A percentile compares a stretch with the other conserved stretches of the same genome.
Conservation (phyloP, 2,113 vertebrate genomes). For the Dicrurus megarhynchus region DNA sequence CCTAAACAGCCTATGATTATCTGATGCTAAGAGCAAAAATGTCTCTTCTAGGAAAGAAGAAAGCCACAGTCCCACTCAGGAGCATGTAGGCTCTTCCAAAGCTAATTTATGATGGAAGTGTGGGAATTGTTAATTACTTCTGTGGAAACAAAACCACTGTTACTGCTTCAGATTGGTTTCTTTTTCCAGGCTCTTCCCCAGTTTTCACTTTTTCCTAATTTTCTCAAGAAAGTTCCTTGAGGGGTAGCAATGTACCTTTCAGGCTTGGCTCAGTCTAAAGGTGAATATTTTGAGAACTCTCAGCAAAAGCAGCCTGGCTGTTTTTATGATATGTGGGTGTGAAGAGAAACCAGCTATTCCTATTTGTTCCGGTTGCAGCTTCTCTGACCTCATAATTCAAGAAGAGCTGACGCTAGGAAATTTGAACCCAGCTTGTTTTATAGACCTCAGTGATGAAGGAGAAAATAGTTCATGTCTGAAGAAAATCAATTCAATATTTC, state of each 20-base stretch:
- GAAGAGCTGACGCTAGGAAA: slow-evolving; percentile 39
- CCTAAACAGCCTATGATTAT: neutral
- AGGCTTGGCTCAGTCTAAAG: neutral
- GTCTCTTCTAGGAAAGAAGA: neutral
- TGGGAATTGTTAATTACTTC: neutral
- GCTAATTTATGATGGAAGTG: neutral
- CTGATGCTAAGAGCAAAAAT: neutral
- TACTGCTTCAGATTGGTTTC: neutral
- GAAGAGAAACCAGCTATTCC: slow-evolving; percentile 27
- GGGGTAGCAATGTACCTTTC: neutral
- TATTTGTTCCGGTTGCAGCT: neutral
- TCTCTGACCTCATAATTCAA: slow-evolving; percentile 47
- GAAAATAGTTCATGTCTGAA: slow-evolving; percentile 31
- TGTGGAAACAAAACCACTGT: neutral
- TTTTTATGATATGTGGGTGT: neutral
- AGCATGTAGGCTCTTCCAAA: neutral
- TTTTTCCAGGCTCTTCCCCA: neutral
- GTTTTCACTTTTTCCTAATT: neutral
- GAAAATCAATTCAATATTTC: slow-evolving; percentile 53
- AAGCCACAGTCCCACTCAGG: neutral
- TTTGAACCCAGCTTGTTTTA: slow-evolving; percentile 37
- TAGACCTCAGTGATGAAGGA: slow-evolving; percentile 15
- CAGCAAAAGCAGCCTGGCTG: neutral
- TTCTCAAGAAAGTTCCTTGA: neutral
- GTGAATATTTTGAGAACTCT: neutral